These are phyloP conservation scores for Hybognathus amarus DNA, from an alignment of 2,797 vertebrate species.

Conservation along the genomic window DNA sequence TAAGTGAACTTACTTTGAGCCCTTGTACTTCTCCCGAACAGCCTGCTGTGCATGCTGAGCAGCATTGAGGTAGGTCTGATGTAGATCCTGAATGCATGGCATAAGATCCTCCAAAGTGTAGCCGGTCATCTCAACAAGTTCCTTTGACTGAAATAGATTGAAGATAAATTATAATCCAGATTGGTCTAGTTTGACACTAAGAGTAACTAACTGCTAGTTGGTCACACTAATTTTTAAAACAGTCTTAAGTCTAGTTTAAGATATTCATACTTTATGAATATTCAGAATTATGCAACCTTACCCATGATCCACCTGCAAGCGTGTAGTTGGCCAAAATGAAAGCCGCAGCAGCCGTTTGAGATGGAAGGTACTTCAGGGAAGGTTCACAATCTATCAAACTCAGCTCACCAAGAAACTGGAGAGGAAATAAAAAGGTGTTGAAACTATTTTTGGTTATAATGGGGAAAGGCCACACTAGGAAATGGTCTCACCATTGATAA, in stretches of 20 bases:
- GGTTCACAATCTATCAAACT: conserved; percentile 93
- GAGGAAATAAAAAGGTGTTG: background rate
- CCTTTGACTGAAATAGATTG: conserved; percentile 77
- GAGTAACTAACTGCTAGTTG: background rate
- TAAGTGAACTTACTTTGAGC: conserved; percentile 83
- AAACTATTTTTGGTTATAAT: background rate
- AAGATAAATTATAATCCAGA: background rate
- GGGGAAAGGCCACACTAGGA: background rate
- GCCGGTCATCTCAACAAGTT: conserved; percentile 81
- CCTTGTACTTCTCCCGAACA: conserved; percentile 94
- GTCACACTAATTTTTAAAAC: background rate
- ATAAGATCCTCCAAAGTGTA: conserved; percentile 88
- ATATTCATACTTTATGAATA: background rate
- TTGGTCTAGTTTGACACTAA: background rate
- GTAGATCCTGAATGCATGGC: conserved; percentile 89
- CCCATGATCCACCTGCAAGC: conserved; percentile 82
- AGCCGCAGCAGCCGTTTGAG: conserved; percentile 88
- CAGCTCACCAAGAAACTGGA: conserved; percentile 92
- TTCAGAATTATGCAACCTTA: conserved; percentile 53
- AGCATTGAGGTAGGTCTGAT: conserved; percentile 85
- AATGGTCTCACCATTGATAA: conserved; percentile 87
- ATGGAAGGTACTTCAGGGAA: conserved; percentile 94
- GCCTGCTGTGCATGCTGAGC: conserved; percentile 93
- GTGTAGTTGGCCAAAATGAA: conserved; percentile 86
- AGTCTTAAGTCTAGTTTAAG: background rate